Percentiles rank a stretch among this genome's conserved stretches.
These are phyloP conservation scores for Ichneumoninae sp. DNA, from an alignment of 2,888 invertebrate genomes.

Conservation along the genomic window DNA sequence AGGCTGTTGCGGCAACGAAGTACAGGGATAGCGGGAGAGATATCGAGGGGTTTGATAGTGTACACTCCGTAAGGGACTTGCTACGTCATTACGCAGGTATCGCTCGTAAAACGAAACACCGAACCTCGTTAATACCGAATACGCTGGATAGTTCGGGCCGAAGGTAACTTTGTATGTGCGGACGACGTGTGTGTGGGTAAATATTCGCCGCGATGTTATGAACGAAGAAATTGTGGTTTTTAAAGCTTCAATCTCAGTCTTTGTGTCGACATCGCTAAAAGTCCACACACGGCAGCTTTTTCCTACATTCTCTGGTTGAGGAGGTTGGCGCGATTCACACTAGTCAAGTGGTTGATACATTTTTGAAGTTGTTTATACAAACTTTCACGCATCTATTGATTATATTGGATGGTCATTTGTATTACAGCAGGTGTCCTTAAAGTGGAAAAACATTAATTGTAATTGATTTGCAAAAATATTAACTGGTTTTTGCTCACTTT, in stretches of 20 bases:
- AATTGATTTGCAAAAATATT: too few relatives aligned
- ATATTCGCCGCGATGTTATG: not conserved
- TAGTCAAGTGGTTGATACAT: too few relatives aligned
- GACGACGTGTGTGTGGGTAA: not conserved
- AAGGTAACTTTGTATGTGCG: conserved; percentile 51
- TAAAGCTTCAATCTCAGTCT: not conserved
- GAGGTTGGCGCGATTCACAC: too few relatives aligned
- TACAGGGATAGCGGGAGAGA: conserved; percentile 7
- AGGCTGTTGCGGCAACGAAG: conserved; percentile 19
- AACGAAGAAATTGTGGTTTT: not conserved
- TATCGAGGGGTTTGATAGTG: conserved; percentile 26
- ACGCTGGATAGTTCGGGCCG: conserved; percentile 73
- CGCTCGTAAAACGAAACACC: conserved; percentile 73
- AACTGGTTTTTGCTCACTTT: too few relatives aligned
- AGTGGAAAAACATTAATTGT: too few relatives aligned
- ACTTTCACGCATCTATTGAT: too few relatives aligned
- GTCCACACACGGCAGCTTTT: not conserved
- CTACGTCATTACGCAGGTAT: conserved; percentile 53
- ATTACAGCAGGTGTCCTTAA: too few relatives aligned
- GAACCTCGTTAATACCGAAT: conserved; percentile 75
- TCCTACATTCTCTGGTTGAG: not conserved
- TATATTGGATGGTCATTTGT: too few relatives aligned
- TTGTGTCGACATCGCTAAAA: not conserved
- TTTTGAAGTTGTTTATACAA: too few relatives aligned
- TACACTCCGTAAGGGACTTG: conserved; percentile 40